Percentiles rank a stretch among this genome's conserved stretches.
Evolutionary conservation across 2,797 vertebrate species (phyloP).

Genomic region (Phataginus tricuspis): DNA sequence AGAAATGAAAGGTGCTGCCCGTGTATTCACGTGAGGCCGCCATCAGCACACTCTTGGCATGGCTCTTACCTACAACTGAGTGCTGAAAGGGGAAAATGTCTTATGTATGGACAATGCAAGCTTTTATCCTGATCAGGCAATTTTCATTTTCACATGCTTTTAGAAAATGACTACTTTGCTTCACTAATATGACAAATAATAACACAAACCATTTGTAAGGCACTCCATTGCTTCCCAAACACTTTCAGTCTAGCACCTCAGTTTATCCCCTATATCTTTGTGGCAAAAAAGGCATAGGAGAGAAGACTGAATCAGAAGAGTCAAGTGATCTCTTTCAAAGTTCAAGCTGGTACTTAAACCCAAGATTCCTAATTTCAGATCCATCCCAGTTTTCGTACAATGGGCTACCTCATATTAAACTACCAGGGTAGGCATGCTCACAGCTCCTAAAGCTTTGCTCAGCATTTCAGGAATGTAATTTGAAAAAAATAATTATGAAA

Average conservation of each 20-base stretch:
- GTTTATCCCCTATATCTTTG: background rate
- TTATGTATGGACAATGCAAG: background rate
- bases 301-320: background rate
- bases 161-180: slow-evolving; percentile 26
- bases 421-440: background rate
- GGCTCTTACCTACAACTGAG: background rate
- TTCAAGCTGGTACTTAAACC: background rate
- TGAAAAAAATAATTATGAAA: slow-evolving; percentile 62
- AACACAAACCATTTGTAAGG: slow-evolving; percentile 1
- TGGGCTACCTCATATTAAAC: background rate
- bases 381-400: background rate
- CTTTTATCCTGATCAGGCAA: background rate
- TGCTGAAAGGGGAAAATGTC: background rate
- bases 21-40: background rate
- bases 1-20: background rate
- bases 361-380: slow-evolving; percentile 29
- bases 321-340: slow-evolving; percentile 7
- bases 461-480: background rate
- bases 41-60: background rate
- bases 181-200: slow-evolving; percentile 17
- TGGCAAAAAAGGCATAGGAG: background rate
- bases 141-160: slow-evolving; percentile 17
- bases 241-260: background rate
- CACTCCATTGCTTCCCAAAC: background rate
- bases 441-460: slow-evolving; percentile 6